A percentile compares a stretch with the other conserved stretches of the same genome.
phyloP scores from a whole-genome alignment of 2,113 vertebrate species.

The Scolopax mira region DNA sequence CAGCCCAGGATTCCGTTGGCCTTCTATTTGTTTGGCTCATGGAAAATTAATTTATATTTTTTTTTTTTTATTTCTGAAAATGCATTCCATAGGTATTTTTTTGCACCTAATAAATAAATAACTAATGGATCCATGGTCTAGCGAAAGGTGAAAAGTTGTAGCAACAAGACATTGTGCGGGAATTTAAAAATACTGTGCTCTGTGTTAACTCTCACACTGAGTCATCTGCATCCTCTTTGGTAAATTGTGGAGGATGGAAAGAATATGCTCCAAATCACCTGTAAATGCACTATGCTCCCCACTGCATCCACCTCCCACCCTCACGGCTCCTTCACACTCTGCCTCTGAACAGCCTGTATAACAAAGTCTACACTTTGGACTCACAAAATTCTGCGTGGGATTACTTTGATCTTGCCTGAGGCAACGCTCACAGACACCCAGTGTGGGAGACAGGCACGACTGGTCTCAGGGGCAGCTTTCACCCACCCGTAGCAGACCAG shows the following conservation, averaged over 20 bases:
- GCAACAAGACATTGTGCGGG: not conserved
- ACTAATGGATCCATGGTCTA: not conserved
- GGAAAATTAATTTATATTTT: not conserved
- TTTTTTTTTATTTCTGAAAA: not conserved
- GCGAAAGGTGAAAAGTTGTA: not conserved
- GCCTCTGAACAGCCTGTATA: not conserved
- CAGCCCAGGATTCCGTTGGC: too few relatives aligned
- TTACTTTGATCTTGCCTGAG: not conserved
- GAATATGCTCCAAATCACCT: not conserved
- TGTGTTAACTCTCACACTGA: not conserved
- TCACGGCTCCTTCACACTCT: not conserved
- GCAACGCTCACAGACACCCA: not conserved
- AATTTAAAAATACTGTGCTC: not conserved
- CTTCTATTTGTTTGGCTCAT: not conserved
- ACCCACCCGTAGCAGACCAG: not conserved
- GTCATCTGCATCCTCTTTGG: not conserved
- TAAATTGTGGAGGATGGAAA: not conserved
- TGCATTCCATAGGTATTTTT: not conserved
- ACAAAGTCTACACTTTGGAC: not conserved
- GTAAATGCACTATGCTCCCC: not conserved
- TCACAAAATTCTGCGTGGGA: rapidly evolving
- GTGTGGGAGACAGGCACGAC: not conserved
- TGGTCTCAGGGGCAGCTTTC: not conserved
- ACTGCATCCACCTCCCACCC: not conserved
- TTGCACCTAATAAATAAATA: not conserved